Evolutionary conservation across 2,888 invertebrate genomes (phyloP), one percentile per base, ranked within the genome.

Genomic region (Podotricha telesiphe): DNA sequence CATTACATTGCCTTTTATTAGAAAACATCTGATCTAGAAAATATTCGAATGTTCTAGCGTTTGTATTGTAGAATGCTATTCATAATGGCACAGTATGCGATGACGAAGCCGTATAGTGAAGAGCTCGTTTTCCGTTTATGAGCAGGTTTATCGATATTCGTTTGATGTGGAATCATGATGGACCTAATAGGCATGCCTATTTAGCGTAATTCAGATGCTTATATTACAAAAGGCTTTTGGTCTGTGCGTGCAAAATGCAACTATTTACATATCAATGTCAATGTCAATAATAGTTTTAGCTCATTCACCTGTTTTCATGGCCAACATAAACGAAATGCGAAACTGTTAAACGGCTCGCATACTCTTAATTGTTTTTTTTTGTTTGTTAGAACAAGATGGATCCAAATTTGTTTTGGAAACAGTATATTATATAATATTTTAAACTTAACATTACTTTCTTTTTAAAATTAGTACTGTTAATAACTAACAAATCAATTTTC

Each of bases 261-360:
- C 15, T 68, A 70, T 81, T 82, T 80, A 76, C 79, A 80, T 82
- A 84, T 79, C 78, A 77, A 75, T n/a, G n/a, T n/a, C n/a, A n/a
- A n/a, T n/a, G 73, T 75, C 73, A 74, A 74, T 76, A 75, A 74
- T 71, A 55, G 61, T 68, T 68, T 68, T 65, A 22, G 42, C 74
- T 72, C 74, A 75, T 77, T 77, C 78, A 79, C 77, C 78, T 78
- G 78, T 78, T 79, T 76, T 76, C 75, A 68, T 71, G 37, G 59
- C 55, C 48, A 67, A 48, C 28, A 61, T 61, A 50, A 47, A 53
- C 40, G 6, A 51, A 40, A 53, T 45, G 42, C 17, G 28, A 42
- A 37, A 50, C 42, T 42, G n/a, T 19, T 13, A 20, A 50, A 34
- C 8, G 17, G 13, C 11, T 55, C 13, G 53, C 55, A 48, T 63